Evolutionary conservation across 2,113 vertebrate genomes (phyloP), one percentile per base, ranked within the genome.

Genomic region (Ameiurus melas): DNA sequence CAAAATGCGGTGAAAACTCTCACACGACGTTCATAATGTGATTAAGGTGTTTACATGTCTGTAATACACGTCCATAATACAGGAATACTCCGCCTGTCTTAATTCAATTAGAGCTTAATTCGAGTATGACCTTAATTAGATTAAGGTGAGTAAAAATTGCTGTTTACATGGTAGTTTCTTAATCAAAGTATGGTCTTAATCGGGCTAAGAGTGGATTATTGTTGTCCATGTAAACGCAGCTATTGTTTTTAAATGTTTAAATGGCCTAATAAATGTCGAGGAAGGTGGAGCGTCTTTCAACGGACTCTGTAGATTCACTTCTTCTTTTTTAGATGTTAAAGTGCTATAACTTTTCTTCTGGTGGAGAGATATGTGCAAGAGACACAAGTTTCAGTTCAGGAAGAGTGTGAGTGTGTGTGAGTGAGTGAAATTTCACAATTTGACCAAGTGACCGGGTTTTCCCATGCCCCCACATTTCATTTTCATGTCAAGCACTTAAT

Each of bases 201-300:
- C 36, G 36, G 1, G 36, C 2, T 36, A 36, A 36, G 36, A 36
- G 36, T 36, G 36, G 36, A 36, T 36, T 36, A 36, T 36, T 36
- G 36, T 36, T 36, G 36, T 36, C 36, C 36, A 36, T 36, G 36
- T 36, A 36, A 36, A 36, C 36, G 36, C 36, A 36, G 36, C 36
- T 36, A 36, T 73, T 36, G 16, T 71, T 71, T 80, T 58, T 58
- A 20, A 79, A 79, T 79, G 47, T 79, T 79, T 79, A 55, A 39
- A 53, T 53, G 13, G 47, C 22, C n/a, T 19, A 82, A 82, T 25
- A 60, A 81, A 81, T 36, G 1, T 9, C 0, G 8, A 81, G 55
- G 3, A 78, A 27, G 12, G 43, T 51, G 13, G 43, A 10, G 1
- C 0, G 13, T 73, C 36, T 71, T 73, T 39, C 19, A 77, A 9